Percentiles rank a stretch among this genome's conserved stretches.
Evolutionary conservation across 2,888 invertebrate genomes (phyloP).

Genomic region (Drosophila borborema): DNA sequence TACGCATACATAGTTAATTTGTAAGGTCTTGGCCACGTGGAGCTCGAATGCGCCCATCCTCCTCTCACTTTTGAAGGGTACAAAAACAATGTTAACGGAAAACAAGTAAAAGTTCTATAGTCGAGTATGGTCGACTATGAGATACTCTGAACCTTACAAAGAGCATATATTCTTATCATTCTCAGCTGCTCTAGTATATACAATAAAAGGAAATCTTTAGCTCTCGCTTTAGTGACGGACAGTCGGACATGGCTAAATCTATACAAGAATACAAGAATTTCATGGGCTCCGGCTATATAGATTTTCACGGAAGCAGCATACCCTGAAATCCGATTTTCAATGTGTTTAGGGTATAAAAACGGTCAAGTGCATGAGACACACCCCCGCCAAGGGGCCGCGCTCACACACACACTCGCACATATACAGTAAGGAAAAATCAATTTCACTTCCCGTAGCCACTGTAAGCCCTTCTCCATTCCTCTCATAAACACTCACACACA

Average conservation of each 20-base stretch:
- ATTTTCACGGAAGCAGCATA: not conserved
- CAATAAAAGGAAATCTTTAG: too few relatives aligned
- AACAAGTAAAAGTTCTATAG: not conserved
- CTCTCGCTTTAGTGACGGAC: too few relatives aligned
- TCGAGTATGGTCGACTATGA: not conserved
- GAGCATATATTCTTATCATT: too few relatives aligned
- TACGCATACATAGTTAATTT: conserved; percentile 3
- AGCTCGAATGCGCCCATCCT: conserved; percentile 8
- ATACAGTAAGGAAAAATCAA: conserved; percentile 64
- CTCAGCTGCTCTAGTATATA: too few relatives aligned
- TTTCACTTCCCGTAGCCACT: conserved; percentile 38
- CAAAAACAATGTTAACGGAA: conserved; percentile 31
- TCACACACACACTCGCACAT: conserved; percentile 12
- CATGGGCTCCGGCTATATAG: too few relatives aligned
- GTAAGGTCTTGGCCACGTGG: conserved; percentile 33
- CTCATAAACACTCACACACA: not conserved
- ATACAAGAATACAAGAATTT: too few relatives aligned
- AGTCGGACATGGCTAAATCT: too few relatives aligned
- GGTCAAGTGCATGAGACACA: conserved; percentile 54
- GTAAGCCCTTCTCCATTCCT: conserved; percentile 26
- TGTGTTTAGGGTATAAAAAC: conserved; percentile 13
- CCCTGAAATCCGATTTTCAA: not conserved
- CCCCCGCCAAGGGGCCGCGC: conserved; percentile 32
- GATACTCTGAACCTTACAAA: not conserved
- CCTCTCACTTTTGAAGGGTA: conserved; percentile 29